Percentiles rank a stretch among this genome's conserved stretches.
Conservation (phyloP, 1,140 invertebrate species). For the Bombus superbus region DNA sequence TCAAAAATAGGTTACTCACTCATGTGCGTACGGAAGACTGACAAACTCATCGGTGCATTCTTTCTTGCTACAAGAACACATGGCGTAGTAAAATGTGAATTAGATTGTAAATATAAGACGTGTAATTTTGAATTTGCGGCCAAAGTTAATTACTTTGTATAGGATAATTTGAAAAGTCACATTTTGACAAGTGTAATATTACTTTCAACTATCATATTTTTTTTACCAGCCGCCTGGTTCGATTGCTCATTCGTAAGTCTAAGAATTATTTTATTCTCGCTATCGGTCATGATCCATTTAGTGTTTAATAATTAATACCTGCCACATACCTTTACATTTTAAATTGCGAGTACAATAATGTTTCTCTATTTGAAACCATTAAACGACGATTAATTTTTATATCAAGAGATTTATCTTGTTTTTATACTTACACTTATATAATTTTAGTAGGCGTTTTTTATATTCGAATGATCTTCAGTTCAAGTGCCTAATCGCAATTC, state of each 20-base stretch:
- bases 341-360: too few relatives aligned
- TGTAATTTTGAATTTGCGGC: constrained; percentile 51
- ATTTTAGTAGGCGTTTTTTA: background rate
- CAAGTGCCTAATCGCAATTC: background rate
- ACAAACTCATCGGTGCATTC: background rate
- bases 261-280: background rate
- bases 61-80: constrained; percentile 36
- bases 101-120: background rate
- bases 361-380: too few relatives aligned
- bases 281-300: background rate
- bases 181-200: background rate
- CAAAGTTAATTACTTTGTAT: background rate
- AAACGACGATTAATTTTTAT: too few relatives aligned
- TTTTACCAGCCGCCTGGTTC: constrained; percentile 13
- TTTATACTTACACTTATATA: background rate
- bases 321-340: too few relatives aligned
- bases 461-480: background rate
- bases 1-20: constrained; percentile 54
- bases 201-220: constrained; percentile 12
- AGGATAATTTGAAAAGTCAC: background rate
- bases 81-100: background rate
- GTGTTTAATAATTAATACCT: too few relatives aligned
- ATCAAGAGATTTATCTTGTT: background rate
- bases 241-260: constrained; percentile 5
- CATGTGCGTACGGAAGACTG: background rate